phyloP scores from a whole-genome alignment of 1,140 invertebrate genomes.

The Drosophila leontia region DNA sequence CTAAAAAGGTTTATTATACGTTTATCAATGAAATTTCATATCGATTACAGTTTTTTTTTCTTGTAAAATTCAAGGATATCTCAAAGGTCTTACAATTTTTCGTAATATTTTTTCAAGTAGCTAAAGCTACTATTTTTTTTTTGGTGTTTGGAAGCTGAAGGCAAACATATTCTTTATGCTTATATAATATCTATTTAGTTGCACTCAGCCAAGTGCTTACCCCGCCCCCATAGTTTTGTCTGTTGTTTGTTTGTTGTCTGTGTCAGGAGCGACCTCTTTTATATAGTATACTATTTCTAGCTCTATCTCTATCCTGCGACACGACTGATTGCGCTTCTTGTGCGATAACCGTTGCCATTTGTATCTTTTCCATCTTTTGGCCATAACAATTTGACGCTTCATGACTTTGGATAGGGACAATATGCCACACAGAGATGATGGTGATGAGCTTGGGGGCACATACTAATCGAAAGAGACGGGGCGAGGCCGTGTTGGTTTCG shows the following conservation, averaged over 20 bases:
- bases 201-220: slow-evolving; percentile 78
- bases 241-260: slow-evolving; percentile 29
- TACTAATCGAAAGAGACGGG: slow-evolving; percentile 4
- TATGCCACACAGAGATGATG: slow-evolving; percentile 18
- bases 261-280: slow-evolving; percentile 7
- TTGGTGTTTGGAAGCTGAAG: slow-evolving; percentile 33
- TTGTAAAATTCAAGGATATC: neutral
- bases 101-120: slow-evolving; percentile 47
- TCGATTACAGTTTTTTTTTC: neutral
- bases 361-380: slow-evolving; percentile 70
- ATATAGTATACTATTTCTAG: slow-evolving; percentile 16
- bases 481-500: slow-evolving; percentile 39
- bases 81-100: neutral
- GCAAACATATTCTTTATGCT: slow-evolving; percentile 83
- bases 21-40: neutral
- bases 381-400: slow-evolving; percentile 84
- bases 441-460: neutral
- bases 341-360: slow-evolving; percentile 78
- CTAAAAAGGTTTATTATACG: neutral
- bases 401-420: slow-evolving; percentile 68
- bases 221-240: slow-evolving; percentile 42
- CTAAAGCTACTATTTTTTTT: slow-evolving; percentile 15
- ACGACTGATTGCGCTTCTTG: slow-evolving; percentile 78
- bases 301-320: slow-evolving; percentile 44
- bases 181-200: slow-evolving; percentile 84